phyloP scores from a whole-genome alignment of 2,797 vertebrate species.

The Clarias fuscus region DNA sequence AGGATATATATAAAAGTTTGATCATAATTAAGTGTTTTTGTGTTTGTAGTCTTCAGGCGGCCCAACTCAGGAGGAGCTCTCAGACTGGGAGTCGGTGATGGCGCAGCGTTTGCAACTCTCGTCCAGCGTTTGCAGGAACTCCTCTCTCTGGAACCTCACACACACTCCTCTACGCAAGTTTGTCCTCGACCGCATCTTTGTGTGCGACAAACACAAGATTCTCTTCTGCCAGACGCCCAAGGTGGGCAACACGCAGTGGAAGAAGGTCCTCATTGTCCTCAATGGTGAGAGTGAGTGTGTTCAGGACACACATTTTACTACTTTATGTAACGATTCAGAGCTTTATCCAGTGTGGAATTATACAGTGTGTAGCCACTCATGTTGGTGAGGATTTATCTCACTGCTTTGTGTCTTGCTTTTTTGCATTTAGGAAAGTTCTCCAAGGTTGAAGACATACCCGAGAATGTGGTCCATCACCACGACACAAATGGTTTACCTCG shows the following conservation, averaged over 20 bases:
- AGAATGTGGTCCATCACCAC: constrained; percentile 93
- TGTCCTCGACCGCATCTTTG: constrained; percentile 95
- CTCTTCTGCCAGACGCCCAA: constrained; percentile 99
- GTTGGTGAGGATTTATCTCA: neutral
- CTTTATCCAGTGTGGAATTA: neutral
- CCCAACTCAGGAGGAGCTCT: constrained; percentile 35
- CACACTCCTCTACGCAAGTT: constrained; percentile 88
- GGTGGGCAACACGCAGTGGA: constrained; percentile 99
- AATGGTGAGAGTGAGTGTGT: constrained; percentile 80
- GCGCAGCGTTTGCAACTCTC: constrained; percentile 81
- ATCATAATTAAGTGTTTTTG: constrained; percentile 6
- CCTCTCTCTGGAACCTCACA: constrained; percentile 83
- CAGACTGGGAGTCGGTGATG: constrained; percentile 72
- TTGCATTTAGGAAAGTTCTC: constrained; percentile 81
- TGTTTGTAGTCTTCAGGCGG: constrained; percentile 59
- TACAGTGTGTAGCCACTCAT: neutral
- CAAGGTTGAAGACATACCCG: constrained; percentile 91
- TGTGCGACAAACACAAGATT: constrained; percentile 96
- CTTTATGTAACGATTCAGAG: neutral
- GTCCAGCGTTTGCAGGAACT: constrained; percentile 81
- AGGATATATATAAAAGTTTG: neutral
- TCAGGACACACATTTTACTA: neutral
- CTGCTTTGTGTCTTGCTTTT: neutral
- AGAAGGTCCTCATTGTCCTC: constrained; percentile 97
- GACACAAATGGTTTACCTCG: constrained; percentile 95